Conservation (phyloP, 2,113 vertebrate species). For the Oncorhynchus mykiss region DNA sequence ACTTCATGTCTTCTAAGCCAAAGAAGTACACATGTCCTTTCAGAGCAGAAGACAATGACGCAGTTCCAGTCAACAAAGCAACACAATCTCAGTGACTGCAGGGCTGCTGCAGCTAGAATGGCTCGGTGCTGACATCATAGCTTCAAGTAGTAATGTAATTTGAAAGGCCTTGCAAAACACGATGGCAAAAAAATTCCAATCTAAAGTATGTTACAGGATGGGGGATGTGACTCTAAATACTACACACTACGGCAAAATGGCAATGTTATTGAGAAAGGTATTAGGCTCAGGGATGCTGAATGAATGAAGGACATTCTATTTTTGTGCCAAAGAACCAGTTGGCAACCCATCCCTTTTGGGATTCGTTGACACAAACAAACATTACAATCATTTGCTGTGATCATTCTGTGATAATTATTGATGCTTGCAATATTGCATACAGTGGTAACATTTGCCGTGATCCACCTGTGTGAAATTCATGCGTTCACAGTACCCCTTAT, state of each 20-base stretch:
- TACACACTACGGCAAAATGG: not conserved
- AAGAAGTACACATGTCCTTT: slow-evolving; percentile 35
- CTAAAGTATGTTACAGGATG: not conserved
- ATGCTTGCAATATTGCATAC: no score
- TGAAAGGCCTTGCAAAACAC: no score
- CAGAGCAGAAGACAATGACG: slow-evolving; percentile 12
- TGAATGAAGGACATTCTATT: no score
- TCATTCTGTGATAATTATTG: no score
- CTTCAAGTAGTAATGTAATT: no score
- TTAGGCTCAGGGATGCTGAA: not conserved
- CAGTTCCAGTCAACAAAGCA: slow-evolving; percentile 32
- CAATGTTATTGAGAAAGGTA: not conserved
- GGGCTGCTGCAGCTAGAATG: not conserved
- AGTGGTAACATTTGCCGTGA: no score
- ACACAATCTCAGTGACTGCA: slow-evolving; percentile 20
- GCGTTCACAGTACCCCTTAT: no score
- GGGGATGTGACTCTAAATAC: not conserved
- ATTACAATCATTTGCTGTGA: no score
- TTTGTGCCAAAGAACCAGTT: no score
- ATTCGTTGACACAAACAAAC: no score
- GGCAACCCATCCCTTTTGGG: no score
- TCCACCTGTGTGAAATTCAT: no score
- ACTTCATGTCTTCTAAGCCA: slow-evolving; percentile 33
- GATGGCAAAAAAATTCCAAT: not conserved
- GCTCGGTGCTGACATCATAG: not conserved